phyloP scores from a whole-genome alignment of 1,140 invertebrate genomes.

The Octopus bimaculoides region DNA sequence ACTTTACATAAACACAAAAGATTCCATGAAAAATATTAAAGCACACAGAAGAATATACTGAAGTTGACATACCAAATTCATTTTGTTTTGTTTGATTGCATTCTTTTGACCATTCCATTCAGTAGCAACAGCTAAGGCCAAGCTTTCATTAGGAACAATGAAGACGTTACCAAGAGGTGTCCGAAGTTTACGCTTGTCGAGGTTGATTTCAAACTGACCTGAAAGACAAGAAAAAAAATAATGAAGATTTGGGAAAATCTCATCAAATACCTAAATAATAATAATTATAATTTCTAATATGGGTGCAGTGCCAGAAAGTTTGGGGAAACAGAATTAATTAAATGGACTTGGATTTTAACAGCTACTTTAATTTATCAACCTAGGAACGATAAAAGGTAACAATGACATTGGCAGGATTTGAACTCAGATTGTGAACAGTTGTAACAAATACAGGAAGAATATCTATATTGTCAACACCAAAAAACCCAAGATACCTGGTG shows the following conservation, averaged over 20 bases:
- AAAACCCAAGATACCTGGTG: too few relatives aligned
- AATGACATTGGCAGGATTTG: too few relatives aligned
- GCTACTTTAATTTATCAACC: too few relatives aligned
- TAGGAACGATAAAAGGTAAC: too few relatives aligned
- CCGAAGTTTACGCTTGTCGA: slow-evolving; percentile 83
- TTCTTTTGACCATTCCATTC: slow-evolving; percentile 86
- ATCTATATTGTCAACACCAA: too few relatives aligned
- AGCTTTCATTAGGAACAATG: slow-evolving; percentile 76
- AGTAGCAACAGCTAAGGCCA: slow-evolving; percentile 84
- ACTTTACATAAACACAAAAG: too few relatives aligned
- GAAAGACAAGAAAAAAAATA: slow-evolving; percentile 13
- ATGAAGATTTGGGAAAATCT: not conserved
- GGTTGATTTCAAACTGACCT: slow-evolving; percentile 67
- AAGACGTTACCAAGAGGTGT: slow-evolving; percentile 80
- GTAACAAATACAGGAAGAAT: too few relatives aligned
- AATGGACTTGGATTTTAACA: too few relatives aligned
- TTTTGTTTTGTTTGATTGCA: slow-evolving; percentile 72
- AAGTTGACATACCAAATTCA: slow-evolving; percentile 75
- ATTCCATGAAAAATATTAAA: too few relatives aligned
- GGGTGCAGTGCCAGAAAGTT: not conserved
- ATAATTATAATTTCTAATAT: not conserved
- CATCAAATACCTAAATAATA: not conserved
- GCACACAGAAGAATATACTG: too few relatives aligned
- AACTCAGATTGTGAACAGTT: too few relatives aligned
- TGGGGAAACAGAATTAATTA: not conserved